Evolutionary conservation across 1,140 invertebrate species (phyloP).

Genomic region (Diachasmimorpha longicaudata): DNA sequence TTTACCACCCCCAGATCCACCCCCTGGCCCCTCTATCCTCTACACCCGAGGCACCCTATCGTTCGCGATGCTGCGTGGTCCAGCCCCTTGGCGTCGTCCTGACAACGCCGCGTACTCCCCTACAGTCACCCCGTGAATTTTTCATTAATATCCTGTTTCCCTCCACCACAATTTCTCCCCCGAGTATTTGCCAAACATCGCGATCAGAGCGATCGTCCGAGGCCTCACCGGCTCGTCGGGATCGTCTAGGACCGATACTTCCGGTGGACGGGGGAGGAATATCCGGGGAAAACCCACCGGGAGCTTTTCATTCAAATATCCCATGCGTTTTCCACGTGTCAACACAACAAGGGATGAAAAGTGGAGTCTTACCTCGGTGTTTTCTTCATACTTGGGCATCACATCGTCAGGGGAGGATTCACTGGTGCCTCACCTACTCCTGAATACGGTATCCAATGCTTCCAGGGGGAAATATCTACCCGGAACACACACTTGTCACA

Average conservation of each 20-base stretch:
- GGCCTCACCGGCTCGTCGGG: too few species aligned
- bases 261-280: too few species aligned
- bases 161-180: neutral
- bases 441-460: too few species aligned
- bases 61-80: slow-evolving; percentile 46
- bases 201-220: neutral
- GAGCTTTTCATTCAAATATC: neutral
- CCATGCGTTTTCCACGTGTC: slow-evolving; percentile 25
- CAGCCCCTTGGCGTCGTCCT: slow-evolving; percentile 59
- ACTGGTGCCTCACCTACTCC: too few species aligned
- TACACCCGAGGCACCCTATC: slow-evolving; percentile 17
- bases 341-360: neutral
- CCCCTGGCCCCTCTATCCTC: slow-evolving; percentile 39
- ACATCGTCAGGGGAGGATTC: neutral
- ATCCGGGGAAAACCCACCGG: too few species aligned
- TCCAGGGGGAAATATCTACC: too few species aligned
- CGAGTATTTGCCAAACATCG: neutral
- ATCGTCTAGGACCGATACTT: too few species aligned
- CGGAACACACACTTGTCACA: too few species aligned
- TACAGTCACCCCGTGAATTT: slow-evolving; percentile 3
- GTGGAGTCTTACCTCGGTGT: neutral
- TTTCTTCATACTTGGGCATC: neutral
- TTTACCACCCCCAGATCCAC: slow-evolving; percentile 53
- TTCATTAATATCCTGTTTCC: neutral
- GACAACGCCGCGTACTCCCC: slow-evolving; percentile 46